These are phyloP conservation scores for Gymnocheta viridis DNA, from an alignment of 2,888 invertebrate species.

Conservation along the genomic window DNA sequence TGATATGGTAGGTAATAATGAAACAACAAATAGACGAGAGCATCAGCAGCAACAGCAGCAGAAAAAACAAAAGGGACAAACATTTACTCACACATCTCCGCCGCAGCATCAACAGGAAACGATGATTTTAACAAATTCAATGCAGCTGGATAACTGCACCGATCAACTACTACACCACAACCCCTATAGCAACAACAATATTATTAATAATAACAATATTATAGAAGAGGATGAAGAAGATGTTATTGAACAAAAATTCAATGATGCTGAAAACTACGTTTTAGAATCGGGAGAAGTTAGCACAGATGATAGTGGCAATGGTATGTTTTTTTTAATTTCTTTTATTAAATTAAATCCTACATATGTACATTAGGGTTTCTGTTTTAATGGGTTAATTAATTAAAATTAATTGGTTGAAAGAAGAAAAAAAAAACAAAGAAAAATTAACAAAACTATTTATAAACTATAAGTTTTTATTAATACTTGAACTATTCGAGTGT, in stretches of 20 bases:
- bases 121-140: conserved; percentile 76
- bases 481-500: too few relatives aligned
- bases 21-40: conserved; percentile 41
- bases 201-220: conserved; percentile 39
- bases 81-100: conserved; percentile 50
- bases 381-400: not conserved
- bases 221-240: conserved; percentile 81
- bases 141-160: conserved; percentile 59
- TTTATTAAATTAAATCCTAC: not conserved
- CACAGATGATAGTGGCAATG: conserved; percentile 77
- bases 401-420: too few relatives aligned
- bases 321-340: conserved; percentile 49
- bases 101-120: conserved; percentile 55
- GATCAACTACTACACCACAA: conserved; percentile 58
- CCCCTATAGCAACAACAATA: conserved; percentile 38
- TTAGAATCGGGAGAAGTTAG: conserved; percentile 85
- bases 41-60: conserved; percentile 35
- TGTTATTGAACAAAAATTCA: conserved; percentile 86
- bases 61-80: conserved; percentile 60
- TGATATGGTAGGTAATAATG: conserved; percentile 56
- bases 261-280: conserved; percentile 91
- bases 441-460: too few relatives aligned
- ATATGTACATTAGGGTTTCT: not conserved
- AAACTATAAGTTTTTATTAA: too few relatives aligned
- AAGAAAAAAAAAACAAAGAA: too few relatives aligned